phyloP scores from a whole-genome alignment of 2,797 vertebrate genomes.

The Protosalanx chinensis region DNA sequence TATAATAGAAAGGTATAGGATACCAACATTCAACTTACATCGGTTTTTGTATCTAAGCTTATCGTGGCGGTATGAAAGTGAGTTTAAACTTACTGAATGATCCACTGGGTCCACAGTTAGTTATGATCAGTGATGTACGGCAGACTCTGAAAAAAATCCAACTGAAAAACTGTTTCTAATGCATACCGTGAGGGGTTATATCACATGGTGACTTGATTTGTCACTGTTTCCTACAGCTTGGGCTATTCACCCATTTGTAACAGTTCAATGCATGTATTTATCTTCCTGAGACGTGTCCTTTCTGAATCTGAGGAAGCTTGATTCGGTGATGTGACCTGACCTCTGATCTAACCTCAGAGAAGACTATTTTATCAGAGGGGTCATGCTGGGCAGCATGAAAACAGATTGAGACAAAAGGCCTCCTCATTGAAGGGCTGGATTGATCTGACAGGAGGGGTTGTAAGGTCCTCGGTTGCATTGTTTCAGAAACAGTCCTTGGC shows the following conservation, averaged over 20 bases:
- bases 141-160: neutral
- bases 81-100: too few relatives aligned
- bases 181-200: neutral
- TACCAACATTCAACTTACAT: too few relatives aligned
- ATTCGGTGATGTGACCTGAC: neutral
- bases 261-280: neutral
- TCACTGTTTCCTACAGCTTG: neutral
- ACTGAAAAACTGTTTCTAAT: neutral
- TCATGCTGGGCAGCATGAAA: slow-evolving; percentile 29
- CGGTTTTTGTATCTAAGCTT: too few relatives aligned
- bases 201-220: neutral
- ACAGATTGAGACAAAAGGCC: slow-evolving; percentile 46
- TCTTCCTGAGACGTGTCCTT: slow-evolving; percentile 1
- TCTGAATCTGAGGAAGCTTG: slow-evolving; percentile 1
- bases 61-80: too few relatives aligned
- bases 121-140: neutral
- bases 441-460: slow-evolving; percentile 31
- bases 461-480: slow-evolving; percentile 47
- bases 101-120: too few relatives aligned
- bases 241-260: neutral
- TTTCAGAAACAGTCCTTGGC: slow-evolving; percentile 48
- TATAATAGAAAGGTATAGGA: too few relatives aligned
- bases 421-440: slow-evolving; percentile 30
- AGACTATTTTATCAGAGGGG: slow-evolving; percentile 25
- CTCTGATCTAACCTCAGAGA: slow-evolving; percentile 7